Percentiles rank a stretch among this genome's conserved stretches.
Evolutionary conservation across 2,113 vertebrate genomes (phyloP).

Genomic region (Serilophus lunatus): DNA sequence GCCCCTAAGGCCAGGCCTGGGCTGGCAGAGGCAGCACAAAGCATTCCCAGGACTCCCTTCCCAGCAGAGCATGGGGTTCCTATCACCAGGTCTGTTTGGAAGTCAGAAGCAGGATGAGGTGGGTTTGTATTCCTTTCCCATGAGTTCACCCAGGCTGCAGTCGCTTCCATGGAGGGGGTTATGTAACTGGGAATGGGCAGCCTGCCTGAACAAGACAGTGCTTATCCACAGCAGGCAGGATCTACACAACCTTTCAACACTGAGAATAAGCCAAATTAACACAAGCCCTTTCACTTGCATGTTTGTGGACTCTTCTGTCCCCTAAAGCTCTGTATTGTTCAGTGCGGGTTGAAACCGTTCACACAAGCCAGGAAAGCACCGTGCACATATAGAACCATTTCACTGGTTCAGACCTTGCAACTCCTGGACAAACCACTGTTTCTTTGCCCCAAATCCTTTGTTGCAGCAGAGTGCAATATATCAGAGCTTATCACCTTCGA

Average conservation of each 20-base stretch:
- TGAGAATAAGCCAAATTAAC: not conserved
- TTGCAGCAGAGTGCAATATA: not conserved
- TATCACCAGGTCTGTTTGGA: not conserved
- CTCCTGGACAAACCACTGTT: not conserved
- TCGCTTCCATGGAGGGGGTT: rapidly evolving
- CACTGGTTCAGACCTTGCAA: not conserved
- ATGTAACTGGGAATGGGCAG: not conserved
- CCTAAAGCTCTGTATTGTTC: not conserved
- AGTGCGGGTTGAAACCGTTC: not conserved
- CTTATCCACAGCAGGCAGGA: not conserved
- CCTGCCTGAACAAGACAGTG: not conserved
- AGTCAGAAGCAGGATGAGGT: not conserved
- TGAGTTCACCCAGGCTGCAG: not conserved
- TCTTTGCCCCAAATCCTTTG: not conserved
- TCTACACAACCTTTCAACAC: not conserved
- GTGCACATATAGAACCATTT: not conserved
- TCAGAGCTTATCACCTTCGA: not conserved
- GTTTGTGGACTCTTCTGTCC: not conserved
- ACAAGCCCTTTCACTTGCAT: not conserved
- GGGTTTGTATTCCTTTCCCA: not conserved
- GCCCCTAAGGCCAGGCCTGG: rapidly evolving
- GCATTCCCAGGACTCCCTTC: not conserved
- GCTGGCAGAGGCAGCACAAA: not conserved
- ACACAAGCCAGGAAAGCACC: not conserved
- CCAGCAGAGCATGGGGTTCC: not conserved